Base-by-base conservation (phyloP, 2,113 vertebrate species). In the Tichodroma muraria region DNA sequence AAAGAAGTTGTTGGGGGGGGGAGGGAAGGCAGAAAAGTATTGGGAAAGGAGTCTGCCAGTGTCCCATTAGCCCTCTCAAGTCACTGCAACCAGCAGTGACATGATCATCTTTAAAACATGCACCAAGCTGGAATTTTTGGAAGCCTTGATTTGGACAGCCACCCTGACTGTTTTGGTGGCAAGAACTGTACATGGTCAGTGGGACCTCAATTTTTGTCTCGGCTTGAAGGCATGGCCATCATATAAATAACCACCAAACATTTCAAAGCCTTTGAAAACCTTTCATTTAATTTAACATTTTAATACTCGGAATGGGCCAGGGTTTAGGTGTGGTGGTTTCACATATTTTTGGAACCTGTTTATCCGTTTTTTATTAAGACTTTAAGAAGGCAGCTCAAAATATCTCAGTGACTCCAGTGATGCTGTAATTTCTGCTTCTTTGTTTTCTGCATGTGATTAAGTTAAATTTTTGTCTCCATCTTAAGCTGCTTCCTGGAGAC, bases 321-420 rank as follows among this genome's bases (percentile, higher is more conserved):
- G 60, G 42, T 73, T 95, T 91, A 96, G 97, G 97, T 77, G 95
- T 96, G 96, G 94, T 96, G 71, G 81, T 97, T 97, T 96, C 91
- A 91, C 93, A 94, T 95, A 93, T 92, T 96, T 96, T 90, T 95
- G 87, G 78, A 97, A 96, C 96, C 94, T 92, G 94, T 96, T 97
- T 95, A 93, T 89, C 95, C 78, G 6, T 97, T 85, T 90, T 91
- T 94, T 92, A 95, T 95, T 96, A 96, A 94, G 59, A 90, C 80
- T 94, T 78, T 80, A 60, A 90, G 87, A 96, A 92, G 94, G 71
- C 78, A 91, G 86, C 92, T 93, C 50, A 70, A 72, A 95, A 95
- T 94, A 86, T 64, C 79, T 93, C 93, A 86, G 56, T 93, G 84
- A 88, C 88, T 91, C 79, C 52, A 78, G 44, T 47, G 65, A 88